Evolutionary conservation across 2,888 invertebrate genomes (phyloP).

Genomic region (Trachelus tabidus): DNA sequence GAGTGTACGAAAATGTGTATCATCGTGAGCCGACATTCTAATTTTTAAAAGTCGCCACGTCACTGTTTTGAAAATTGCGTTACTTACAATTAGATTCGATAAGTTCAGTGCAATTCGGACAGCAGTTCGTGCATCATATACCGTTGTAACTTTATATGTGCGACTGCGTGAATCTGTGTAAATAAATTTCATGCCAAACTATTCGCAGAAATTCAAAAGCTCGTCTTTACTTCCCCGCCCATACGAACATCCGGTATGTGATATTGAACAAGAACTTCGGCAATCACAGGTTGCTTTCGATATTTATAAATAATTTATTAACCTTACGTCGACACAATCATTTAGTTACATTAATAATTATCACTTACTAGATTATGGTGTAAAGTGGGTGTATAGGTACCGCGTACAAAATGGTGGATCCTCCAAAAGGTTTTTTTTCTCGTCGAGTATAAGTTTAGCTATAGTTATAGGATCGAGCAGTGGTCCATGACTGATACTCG

Average conservation of each 20-base stretch:
- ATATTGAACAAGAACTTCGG: background rate
- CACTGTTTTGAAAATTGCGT: background rate
- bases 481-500: background rate
- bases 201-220: background rate
- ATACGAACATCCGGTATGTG: background rate
- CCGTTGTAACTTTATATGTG: constrained; percentile 39
- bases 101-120: constrained; percentile 30
- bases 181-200: constrained; percentile 38
- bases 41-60: background rate
- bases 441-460: background rate
- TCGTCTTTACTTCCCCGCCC: background rate
- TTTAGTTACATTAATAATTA: constrained; percentile 26
- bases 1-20: background rate
- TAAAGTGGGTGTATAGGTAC: constrained; percentile 49
- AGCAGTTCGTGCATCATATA: constrained; percentile 27
- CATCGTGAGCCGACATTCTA: background rate
- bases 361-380: constrained; percentile 33
- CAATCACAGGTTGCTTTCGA: background rate
- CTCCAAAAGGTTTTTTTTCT: constrained; percentile 14
- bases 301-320: constrained; percentile 54
- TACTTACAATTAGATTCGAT: background rate
- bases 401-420: constrained; percentile 45
- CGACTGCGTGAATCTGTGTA: constrained; percentile 39
- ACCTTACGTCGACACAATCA: constrained; percentile 34
- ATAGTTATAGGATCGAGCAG: background rate